Evolutionary conservation across 2,113 vertebrate genomes (phyloP).

Genomic region (Cheirogaleus medius): DNA sequence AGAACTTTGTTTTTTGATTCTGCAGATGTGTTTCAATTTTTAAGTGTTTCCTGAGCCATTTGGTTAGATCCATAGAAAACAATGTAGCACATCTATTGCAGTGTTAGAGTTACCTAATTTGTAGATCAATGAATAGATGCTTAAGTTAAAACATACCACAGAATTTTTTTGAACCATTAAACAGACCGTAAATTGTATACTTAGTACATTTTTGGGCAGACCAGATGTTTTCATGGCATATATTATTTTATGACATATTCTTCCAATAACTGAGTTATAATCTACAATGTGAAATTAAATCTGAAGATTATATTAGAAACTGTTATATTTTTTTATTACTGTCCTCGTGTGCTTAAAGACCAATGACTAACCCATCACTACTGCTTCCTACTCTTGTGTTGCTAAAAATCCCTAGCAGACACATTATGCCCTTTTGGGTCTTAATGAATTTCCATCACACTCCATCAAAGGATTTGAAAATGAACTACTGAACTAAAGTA

Average conservation of each 20-base stretch:
- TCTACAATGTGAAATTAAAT: not conserved
- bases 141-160: not conserved
- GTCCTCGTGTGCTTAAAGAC: not conserved
- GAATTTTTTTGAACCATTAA: not conserved
- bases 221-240: not conserved
- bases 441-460: not conserved
- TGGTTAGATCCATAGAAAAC: not conserved
- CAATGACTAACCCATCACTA: not conserved
- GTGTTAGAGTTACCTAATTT: not conserved
- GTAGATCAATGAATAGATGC: not conserved
- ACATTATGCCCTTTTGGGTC: rapidly evolving
- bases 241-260: not conserved
- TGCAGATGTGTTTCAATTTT: not conserved
- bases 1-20: not conserved
- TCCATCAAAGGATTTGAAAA: not conserved
- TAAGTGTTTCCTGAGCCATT: not conserved
- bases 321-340: not conserved
- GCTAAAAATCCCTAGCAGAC: not conserved
- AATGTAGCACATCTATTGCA: not conserved
- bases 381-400: not conserved
- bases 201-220: not conserved
- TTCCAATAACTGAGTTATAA: not conserved
- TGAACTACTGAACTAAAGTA: not conserved
- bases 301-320: not conserved
- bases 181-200: not conserved